A percentile compares a stretch with the other conserved stretches of the same genome.
Conservation (phyloP, 1,140 invertebrate species). For the Hydropsyche tenuis region DNA sequence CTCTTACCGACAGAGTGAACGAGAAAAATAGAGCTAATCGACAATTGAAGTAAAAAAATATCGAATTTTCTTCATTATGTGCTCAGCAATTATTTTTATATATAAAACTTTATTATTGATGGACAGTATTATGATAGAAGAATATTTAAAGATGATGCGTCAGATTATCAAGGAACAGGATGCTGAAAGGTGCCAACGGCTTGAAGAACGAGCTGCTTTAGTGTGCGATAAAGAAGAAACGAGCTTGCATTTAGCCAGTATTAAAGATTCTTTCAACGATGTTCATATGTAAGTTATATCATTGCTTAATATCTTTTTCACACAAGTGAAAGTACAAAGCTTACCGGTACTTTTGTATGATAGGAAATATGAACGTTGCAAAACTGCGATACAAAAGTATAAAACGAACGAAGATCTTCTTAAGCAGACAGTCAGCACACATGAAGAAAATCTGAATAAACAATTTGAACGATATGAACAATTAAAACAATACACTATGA, state of each 20-base stretch:
- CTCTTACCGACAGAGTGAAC: slow-evolving; percentile 47
- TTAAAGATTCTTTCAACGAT: slow-evolving; percentile 82
- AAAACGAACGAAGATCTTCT: slow-evolving; percentile 60
- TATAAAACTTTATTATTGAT: slow-evolving; percentile 20
- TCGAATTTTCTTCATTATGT: slow-evolving; percentile 8
- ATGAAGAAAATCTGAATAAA: slow-evolving; percentile 61
- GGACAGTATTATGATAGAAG: slow-evolving; percentile 67
- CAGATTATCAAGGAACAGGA: slow-evolving; percentile 69
- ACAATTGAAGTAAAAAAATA: slow-evolving; percentile 48
- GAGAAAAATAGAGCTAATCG: slow-evolving; percentile 47
- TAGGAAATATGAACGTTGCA: slow-evolving; percentile 62
- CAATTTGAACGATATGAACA: slow-evolving; percentile 61
- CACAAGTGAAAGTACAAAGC: too few species aligned
- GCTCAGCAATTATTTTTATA: background rate
- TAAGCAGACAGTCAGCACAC: slow-evolving; percentile 58
- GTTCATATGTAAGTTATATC: slow-evolving; percentile 65
- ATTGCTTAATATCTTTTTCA: too few species aligned
- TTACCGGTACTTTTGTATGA: slow-evolving; percentile 9
- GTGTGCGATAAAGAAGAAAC: slow-evolving; percentile 69
- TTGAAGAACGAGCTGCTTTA: slow-evolving; percentile 57
- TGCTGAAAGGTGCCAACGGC: slow-evolving; percentile 62
- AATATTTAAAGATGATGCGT: slow-evolving; percentile 74
- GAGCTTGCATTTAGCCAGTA: slow-evolving; percentile 74
- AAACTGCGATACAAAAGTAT: slow-evolving; percentile 62
- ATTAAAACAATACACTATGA: slow-evolving; percentile 61